phyloP scores from a whole-genome alignment of 2,113 vertebrate species.

The Lophius piscatorius region DNA sequence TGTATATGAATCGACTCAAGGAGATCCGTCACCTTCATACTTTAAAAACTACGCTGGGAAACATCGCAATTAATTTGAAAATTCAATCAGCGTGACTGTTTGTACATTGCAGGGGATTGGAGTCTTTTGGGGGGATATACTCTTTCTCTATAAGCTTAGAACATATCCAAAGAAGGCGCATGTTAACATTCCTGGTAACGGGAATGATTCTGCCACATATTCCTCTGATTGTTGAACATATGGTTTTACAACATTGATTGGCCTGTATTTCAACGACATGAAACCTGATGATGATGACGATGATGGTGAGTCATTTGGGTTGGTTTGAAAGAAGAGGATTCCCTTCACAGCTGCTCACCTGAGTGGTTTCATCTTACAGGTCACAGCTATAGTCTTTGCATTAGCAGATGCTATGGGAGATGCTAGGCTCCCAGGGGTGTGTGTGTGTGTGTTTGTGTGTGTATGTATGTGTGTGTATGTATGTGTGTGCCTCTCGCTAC shows the following conservation, averaged over 20 bases:
- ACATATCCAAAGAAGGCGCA: constrained; percentile 16
- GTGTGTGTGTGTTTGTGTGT: constrained; percentile 13
- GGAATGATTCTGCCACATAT: constrained; percentile 13
- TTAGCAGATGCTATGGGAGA: constrained; percentile 36
- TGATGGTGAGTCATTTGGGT: constrained; percentile 3
- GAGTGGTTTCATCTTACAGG: constrained; percentile 56
- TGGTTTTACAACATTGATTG: constrained; percentile 2
- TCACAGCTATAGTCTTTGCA: constrained; percentile 8
- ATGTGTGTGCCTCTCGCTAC: constrained; percentile 11
- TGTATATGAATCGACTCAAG: too few species aligned
- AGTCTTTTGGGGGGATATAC: too few species aligned
- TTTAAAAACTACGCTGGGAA: too few species aligned
- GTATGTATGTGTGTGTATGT: constrained; percentile 5
- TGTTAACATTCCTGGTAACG: constrained; percentile 40
- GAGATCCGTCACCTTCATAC: too few species aligned
- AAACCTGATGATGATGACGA: background rate
- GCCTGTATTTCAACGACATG: background rate
- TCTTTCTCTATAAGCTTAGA: background rate
- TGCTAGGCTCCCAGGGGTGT: constrained; percentile 18
- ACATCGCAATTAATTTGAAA: too few species aligned
- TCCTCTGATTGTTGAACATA: constrained; percentile 17
- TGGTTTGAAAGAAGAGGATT: constrained; percentile 8
- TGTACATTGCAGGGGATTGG: too few species aligned
- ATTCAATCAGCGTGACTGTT: too few species aligned
- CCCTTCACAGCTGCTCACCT: constrained; percentile 32